Percentiles rank a stretch among this genome's conserved stretches.
Conservation (phyloP, 2,113 vertebrate species). For the Noturus placidus region DNA sequence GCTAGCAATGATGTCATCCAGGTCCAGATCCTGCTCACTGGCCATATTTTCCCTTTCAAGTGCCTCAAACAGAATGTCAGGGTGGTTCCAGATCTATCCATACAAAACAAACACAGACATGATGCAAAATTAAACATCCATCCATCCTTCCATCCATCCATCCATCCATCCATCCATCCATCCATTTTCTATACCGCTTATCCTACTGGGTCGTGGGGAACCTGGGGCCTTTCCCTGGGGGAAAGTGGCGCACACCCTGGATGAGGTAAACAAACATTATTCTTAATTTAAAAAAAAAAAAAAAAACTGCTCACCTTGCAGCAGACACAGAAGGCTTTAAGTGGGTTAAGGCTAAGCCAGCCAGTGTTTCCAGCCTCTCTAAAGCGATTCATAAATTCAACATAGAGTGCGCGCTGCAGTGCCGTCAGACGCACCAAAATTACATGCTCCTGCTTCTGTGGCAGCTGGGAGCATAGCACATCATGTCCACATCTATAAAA, state of each 20-base stretch:
- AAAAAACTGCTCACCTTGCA: slow-evolving; percentile 82
- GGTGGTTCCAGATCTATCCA: slow-evolving; percentile 96
- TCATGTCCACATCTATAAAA: slow-evolving; percentile 87
- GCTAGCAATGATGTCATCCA: slow-evolving; percentile 87
- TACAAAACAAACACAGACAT: neutral
- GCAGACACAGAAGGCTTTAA: slow-evolving; percentile 98
- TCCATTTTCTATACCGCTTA: too few species aligned
- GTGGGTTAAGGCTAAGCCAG: slow-evolving; percentile 95
- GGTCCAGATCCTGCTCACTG: slow-evolving; percentile 93
- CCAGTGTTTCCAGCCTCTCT: slow-evolving; percentile 93
- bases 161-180: too few species aligned
- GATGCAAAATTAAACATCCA: slow-evolving; percentile 64
- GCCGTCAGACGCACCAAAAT: slow-evolving; percentile 92
- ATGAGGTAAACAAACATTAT: neutral
- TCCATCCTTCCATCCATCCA: too few species aligned
- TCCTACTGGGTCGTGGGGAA: too few species aligned
- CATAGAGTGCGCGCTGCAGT: slow-evolving; percentile 91
- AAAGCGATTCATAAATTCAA: slow-evolving; percentile 96
- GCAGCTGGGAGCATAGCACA: slow-evolving; percentile 89
- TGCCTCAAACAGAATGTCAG: slow-evolving; percentile 93
- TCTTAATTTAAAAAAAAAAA: slow-evolving; percentile 1
- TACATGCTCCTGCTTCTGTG: slow-evolving; percentile 92
- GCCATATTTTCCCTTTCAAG: slow-evolving; percentile 94
- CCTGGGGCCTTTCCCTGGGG: too few species aligned
- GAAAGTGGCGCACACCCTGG: too few species aligned